Conservation (phyloP, 2,113 vertebrate species). For the Oriolus oriolus region DNA sequence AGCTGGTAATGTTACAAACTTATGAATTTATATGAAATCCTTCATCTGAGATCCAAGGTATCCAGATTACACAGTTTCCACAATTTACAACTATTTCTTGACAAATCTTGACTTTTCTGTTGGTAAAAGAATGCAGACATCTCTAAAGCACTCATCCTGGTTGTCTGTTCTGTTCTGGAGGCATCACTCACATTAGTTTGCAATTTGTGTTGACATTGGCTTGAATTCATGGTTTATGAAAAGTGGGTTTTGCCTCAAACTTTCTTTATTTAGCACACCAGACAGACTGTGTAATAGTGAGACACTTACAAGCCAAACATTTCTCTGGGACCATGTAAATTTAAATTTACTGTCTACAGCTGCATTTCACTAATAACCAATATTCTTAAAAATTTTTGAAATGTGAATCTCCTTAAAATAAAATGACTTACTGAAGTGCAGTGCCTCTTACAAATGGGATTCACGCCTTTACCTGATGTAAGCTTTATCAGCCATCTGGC, state of each 20-base stretch:
- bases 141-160: neutral
- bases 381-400: neutral
- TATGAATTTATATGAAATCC: neutral
- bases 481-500: neutral
- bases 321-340: neutral
- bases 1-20: neutral
- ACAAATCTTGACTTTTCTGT: neutral
- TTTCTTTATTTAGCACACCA: neutral
- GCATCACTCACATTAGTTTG: neutral
- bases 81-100: neutral
- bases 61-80: neutral
- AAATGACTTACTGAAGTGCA: neutral
- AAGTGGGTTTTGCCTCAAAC: neutral
- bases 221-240: neutral
- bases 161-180: neutral
- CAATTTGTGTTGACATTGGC: neutral
- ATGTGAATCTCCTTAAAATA: neutral
- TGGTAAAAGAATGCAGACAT: neutral
- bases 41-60: neutral
- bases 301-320: neutral
- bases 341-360: neutral
- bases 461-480: neutral
- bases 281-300: neutral
- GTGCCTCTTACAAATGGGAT: neutral
- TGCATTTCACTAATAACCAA: neutral